phyloP scores from a whole-genome alignment of 1,140 invertebrate genomes.

The Philotrypesis tridentata region DNA sequence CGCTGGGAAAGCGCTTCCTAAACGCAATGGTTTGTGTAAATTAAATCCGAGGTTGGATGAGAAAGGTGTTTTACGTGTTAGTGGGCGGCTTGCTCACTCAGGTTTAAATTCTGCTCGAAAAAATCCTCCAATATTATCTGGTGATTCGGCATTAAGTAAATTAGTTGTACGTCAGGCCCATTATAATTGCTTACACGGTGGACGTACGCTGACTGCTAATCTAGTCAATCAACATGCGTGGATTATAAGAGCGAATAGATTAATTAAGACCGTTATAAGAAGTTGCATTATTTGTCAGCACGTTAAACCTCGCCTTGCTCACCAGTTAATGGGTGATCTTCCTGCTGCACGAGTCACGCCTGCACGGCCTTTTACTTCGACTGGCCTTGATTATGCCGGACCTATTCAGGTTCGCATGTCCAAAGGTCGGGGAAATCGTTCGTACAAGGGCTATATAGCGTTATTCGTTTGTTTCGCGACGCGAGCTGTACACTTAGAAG shows the following conservation, averaged over 20 bases:
- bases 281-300: no score
- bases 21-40: neutral
- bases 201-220: no score
- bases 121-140: constrained; percentile 3
- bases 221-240: constrained; percentile 30
- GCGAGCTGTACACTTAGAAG: neutral
- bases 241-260: constrained; percentile 41
- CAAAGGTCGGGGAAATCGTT: neutral
- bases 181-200: neutral
- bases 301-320: neutral
- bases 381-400: neutral
- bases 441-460: neutral
- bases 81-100: no score
- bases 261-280: no score
- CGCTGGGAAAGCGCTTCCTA: neutral
- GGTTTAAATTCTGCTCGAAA: no score
- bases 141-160: neutral
- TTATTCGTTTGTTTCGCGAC: neutral
- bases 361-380: neutral
- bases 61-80: no score
- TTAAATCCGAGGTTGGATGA: neutral
- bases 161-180: neutral
- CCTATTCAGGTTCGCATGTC: neutral
- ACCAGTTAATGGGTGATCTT: no score
- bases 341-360: neutral